Conservation (phyloP, 2,113 vertebrate species). For the Bettongia penicillata region DNA sequence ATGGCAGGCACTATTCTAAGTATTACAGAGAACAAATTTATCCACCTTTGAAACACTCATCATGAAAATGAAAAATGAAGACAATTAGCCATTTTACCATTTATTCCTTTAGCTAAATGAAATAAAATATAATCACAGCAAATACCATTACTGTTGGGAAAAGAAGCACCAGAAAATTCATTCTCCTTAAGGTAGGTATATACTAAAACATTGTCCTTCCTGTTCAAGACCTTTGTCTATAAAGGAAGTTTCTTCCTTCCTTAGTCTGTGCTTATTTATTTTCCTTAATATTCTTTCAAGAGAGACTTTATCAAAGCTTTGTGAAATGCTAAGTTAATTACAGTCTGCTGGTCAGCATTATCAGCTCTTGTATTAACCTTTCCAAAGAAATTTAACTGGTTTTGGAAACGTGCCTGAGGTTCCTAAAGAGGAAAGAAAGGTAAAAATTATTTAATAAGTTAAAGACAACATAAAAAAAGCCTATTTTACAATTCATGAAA, state of each 20-base stretch:
- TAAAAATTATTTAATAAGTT: not conserved
- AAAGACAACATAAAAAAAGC: not conserved
- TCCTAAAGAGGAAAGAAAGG: not conserved
- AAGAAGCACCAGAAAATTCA: not conserved
- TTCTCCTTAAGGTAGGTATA: not conserved
- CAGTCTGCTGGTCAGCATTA: not conserved
- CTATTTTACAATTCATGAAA: constrained; percentile 14
- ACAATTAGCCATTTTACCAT: not conserved
- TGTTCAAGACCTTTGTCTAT: not conserved
- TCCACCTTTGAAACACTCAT: not conserved
- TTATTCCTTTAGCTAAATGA: not conserved
- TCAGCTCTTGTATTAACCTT: constrained; percentile 43
- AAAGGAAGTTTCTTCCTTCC: not conserved
- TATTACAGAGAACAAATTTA: too few species aligned
- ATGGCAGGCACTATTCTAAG: too few species aligned
- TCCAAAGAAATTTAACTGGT: constrained; percentile 2
- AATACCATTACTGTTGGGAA: not conserved
- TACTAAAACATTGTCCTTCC: not conserved
- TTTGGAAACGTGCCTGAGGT: not conserved
- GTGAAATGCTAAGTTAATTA: constrained; percentile 8
- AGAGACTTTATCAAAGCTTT: constrained; percentile 26
- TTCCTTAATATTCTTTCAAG: not conserved
- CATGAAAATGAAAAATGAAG: not conserved
- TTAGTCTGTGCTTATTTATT: not conserved
- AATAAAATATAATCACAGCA: not conserved